These are phyloP conservation scores for Pao palembangensis DNA, from an alignment of 2,113 vertebrate species.

Conservation along the genomic window DNA sequence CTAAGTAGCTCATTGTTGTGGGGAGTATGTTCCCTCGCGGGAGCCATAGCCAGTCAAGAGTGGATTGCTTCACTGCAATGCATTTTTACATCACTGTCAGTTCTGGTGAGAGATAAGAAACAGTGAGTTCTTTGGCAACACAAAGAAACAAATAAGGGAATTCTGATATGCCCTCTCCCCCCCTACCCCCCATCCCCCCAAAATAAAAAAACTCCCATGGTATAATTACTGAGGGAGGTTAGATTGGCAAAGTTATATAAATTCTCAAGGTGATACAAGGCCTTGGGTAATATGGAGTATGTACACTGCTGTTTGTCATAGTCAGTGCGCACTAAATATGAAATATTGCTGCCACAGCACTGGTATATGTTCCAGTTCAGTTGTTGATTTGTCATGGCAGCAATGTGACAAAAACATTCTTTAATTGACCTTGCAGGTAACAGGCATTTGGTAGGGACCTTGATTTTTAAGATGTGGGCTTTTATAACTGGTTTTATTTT, in stretches of 20 bases:
- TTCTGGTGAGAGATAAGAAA: slow-evolving; percentile 57
- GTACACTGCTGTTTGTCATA: slow-evolving; percentile 35
- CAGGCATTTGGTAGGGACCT: slow-evolving; percentile 16
- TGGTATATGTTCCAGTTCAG: neutral
- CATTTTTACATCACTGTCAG: slow-evolving; percentile 58
- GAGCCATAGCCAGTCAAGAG: slow-evolving; percentile 56
- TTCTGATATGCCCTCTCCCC: slow-evolving; percentile 7
- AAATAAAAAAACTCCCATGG: slow-evolving; percentile 30
- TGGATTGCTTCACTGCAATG: slow-evolving; percentile 56
- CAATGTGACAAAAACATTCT: slow-evolving; percentile 36
- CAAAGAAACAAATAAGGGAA: slow-evolving; percentile 44
- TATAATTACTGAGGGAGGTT: slow-evolving; percentile 22
- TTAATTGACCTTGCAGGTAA: slow-evolving; percentile 27
- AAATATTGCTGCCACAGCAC: slow-evolving; percentile 34
- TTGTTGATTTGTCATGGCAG: slow-evolving; percentile 5
- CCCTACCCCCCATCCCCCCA: too few species aligned
- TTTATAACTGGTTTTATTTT: too few species aligned
- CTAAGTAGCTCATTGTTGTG: slow-evolving; percentile 69
- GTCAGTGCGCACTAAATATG: slow-evolving; percentile 21
- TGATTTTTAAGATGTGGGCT: neutral
- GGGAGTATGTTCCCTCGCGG: slow-evolving; percentile 46
- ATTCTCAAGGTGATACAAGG: slow-evolving; percentile 33
- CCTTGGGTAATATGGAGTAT: slow-evolving; percentile 13
- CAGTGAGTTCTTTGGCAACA: slow-evolving; percentile 45
- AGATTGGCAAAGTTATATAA: slow-evolving; percentile 27